phyloP scores from a whole-genome alignment of 2,888 invertebrate species.

The Scelioninae gen. 1 region DNA sequence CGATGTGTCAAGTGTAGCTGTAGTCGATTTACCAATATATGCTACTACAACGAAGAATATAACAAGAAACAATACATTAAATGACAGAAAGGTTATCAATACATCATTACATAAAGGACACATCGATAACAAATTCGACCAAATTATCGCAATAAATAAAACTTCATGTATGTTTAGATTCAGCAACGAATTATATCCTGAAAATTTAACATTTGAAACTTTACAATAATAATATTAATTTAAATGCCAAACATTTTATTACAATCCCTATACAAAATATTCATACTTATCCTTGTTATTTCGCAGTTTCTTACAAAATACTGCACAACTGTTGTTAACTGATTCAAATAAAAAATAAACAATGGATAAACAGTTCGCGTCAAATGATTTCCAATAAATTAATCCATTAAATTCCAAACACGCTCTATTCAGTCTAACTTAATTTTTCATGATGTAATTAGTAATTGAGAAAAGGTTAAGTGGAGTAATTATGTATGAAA shows the following conservation, averaged over 20 bases:
- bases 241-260: too few relatives aligned
- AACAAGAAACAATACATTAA: too few relatives aligned
- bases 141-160: not conserved
- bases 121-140: not conserved
- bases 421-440: conserved; percentile 1
- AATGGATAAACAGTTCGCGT: not conserved
- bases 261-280: too few relatives aligned
- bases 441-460: conserved; percentile 45
- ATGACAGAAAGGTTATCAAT: not conserved
- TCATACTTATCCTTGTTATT: too few relatives aligned
- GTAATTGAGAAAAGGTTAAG: conserved; percentile 56
- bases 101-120: not conserved
- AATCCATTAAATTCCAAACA: conserved; percentile 22
- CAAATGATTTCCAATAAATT: conserved; percentile 13
- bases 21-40: conserved; percentile 17
- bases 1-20: conserved; percentile 38
- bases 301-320: not conserved
- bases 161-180: not conserved
- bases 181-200: not conserved
- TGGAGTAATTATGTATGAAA: conserved; percentile 57
- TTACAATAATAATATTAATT: too few relatives aligned
- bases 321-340: not conserved
- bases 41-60: conserved; percentile 14
- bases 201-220: too few relatives aligned
- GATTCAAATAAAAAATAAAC: not conserved